phyloP scores from a whole-genome alignment of 2,797 vertebrate species.

The Eulemur rubriventer region DNA sequence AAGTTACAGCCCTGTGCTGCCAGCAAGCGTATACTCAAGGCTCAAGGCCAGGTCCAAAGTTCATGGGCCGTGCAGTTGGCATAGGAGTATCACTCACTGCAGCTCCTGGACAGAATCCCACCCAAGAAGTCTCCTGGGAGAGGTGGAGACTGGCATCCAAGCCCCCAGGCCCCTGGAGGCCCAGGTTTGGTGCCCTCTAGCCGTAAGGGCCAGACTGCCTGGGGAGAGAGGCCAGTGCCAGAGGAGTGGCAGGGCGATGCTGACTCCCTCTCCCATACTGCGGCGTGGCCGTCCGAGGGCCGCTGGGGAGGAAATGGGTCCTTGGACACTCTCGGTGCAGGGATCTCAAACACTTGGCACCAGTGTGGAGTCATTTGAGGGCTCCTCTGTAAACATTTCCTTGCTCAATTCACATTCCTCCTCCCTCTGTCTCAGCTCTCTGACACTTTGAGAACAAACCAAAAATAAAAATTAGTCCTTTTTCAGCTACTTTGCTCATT shows the following conservation, averaged over 20 bases:
- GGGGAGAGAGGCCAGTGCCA: too few relatives aligned
- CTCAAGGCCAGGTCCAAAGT: not conserved
- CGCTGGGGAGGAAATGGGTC: not conserved
- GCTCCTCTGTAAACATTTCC: not conserved
- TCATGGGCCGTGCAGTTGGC: not conserved
- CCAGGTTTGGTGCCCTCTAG: rapidly evolving
- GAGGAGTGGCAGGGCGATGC: rapidly evolving
- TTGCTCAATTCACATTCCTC: not conserved
- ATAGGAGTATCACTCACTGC: not conserved
- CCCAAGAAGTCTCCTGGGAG: not conserved
- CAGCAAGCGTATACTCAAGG: too few relatives aligned
- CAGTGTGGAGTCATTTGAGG: rapidly evolving
- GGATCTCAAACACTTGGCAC: not conserved
- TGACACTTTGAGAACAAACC: not conserved
- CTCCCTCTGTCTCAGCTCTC: not conserved
- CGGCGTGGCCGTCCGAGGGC: rapidly evolving
- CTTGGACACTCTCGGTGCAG: rapidly evolving
- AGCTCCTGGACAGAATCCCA: not conserved
- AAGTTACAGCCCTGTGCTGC: not conserved
- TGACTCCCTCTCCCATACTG: rapidly evolving
- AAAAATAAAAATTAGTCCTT: not conserved
- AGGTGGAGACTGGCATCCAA: not conserved
- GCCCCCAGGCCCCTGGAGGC: not conserved
- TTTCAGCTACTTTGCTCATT: not conserved
- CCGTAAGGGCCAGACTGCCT: rapidly evolving